A percentile compares a stretch with the other conserved stretches of the same genome.
These are phyloP conservation scores for Drosophila micromelanica DNA, from an alignment of 1,140 invertebrate genomes.

Conservation along the genomic window DNA sequence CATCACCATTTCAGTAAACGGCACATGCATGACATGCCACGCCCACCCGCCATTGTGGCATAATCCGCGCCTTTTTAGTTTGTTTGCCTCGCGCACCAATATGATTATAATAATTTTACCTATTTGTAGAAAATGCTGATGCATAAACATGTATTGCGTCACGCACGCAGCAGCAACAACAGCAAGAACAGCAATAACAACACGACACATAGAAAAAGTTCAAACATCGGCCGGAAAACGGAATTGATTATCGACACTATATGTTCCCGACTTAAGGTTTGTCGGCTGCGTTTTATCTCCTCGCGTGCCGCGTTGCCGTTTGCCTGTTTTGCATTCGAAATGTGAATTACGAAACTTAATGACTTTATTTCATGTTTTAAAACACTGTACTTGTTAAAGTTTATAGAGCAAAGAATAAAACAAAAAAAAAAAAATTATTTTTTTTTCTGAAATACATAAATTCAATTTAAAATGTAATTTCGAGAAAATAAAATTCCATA, in stretches of 20 bases:
- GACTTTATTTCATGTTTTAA: slow-evolving; percentile 51
- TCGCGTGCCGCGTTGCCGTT: slow-evolving; percentile 67
- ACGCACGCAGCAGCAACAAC: slow-evolving; percentile 53
- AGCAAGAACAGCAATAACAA: slow-evolving; percentile 4
- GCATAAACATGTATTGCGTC: slow-evolving; percentile 61
- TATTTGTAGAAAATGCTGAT: slow-evolving; percentile 48
- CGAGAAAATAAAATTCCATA: background rate
- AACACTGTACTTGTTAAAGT: background rate
- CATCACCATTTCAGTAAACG: slow-evolving; percentile 33
- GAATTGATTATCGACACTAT: slow-evolving; percentile 74
- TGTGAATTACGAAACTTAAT: slow-evolving; percentile 61
- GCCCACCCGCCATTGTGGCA: slow-evolving; percentile 23
- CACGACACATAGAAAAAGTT: slow-evolving; percentile 14
- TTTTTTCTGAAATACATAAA: no score
- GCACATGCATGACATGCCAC: slow-evolving; percentile 20
- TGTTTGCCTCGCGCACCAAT: slow-evolving; percentile 32
- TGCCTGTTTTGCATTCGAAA: slow-evolving; percentile 52
- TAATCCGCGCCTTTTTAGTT: slow-evolving; percentile 35
- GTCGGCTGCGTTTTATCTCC: slow-evolving; percentile 57
- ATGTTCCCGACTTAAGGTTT: slow-evolving; percentile 18
- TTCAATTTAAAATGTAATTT: no score
- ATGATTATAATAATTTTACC: slow-evolving; percentile 74
- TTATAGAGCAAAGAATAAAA: background rate
- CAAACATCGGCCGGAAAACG: slow-evolving; percentile 67
- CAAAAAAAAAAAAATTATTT: no score